phyloP scores from a whole-genome alignment of 2,888 invertebrate species.

The Panorpa germanica region DNA sequence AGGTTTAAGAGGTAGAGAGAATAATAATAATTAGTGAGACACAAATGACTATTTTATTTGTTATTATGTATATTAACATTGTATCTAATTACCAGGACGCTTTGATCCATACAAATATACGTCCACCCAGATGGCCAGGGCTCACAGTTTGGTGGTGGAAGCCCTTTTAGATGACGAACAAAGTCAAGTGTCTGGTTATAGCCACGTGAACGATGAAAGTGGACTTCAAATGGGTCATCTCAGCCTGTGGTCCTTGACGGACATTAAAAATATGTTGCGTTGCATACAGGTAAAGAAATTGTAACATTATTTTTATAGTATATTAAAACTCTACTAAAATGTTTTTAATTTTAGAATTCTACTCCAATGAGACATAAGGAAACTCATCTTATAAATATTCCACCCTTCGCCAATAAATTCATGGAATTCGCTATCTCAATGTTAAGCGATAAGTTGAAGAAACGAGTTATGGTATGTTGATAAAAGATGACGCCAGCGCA shows the following conservation, averaged over 20 bases:
- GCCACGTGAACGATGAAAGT: slow-evolving; percentile 64
- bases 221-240: slow-evolving; percentile 71
- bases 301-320: background rate
- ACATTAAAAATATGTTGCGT: slow-evolving; percentile 55
- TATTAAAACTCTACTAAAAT: slow-evolving; percentile 7
- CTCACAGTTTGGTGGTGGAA: slow-evolving; percentile 74
- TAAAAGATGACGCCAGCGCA: background rate
- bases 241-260: slow-evolving; percentile 63
- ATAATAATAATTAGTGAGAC: too few species aligned
- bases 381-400: slow-evolving; percentile 74
- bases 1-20: too few species aligned
- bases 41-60: too few species aligned
- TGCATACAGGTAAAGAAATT: slow-evolving; percentile 44
- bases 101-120: slow-evolving; percentile 63
- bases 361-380: slow-evolving; percentile 83
- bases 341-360: slow-evolving; percentile 42
- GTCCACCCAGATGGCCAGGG: slow-evolving; percentile 66
- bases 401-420: slow-evolving; percentile 58
- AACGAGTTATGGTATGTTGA: slow-evolving; percentile 51
- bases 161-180: slow-evolving; percentile 68
- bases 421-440: slow-evolving; percentile 68
- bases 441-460: slow-evolving; percentile 67
- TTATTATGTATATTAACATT: slow-evolving; percentile 1
- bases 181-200: slow-evolving; percentile 67
- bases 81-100: slow-evolving; percentile 27